A percentile compares a stretch with the other conserved stretches of the same genome.
Evolutionary conservation across 2,888 invertebrate species (phyloP).

Genomic region (Lypha dubia): DNA sequence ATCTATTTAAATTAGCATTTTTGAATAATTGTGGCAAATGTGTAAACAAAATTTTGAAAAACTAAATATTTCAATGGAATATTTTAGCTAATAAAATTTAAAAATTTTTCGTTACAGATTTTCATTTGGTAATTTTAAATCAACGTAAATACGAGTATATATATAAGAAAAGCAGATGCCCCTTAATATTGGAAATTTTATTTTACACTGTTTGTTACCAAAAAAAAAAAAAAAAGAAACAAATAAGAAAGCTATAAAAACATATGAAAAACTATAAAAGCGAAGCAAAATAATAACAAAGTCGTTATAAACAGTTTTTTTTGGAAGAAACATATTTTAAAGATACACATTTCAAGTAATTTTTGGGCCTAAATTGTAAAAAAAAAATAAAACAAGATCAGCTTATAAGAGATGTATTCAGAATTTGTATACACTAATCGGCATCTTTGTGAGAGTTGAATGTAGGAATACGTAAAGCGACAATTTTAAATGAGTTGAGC

Average conservation of each 20-base stretch:
- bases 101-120: slow-evolving; percentile 4
- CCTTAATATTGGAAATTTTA: slow-evolving; percentile 17
- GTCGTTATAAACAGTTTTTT: neutral
- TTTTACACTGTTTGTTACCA: neutral
- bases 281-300: neutral
- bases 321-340: neutral
- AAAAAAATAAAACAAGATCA: neutral
- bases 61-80: slow-evolving; percentile 23
- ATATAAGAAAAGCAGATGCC: slow-evolving; percentile 19
- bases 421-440: no score
- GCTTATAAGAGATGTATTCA: no score
- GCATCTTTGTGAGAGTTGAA: neutral
- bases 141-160: neutral
- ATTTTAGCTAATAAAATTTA: slow-evolving; percentile 7
- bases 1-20: neutral
- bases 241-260: no score
- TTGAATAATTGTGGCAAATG: neutral
- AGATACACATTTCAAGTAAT: neutral
- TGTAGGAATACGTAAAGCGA: neutral
- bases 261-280: slow-evolving; percentile 7
- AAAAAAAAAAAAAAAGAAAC: no score
- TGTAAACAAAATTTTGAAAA: slow-evolving; percentile 14
- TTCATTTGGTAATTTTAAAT: neutral
- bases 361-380: neutral
- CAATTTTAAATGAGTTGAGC: neutral